These are phyloP conservation scores for Umimayanthus kanabou DNA, from an alignment of 92 coral and sea anemone species.

Conservation along the genomic window DNA sequence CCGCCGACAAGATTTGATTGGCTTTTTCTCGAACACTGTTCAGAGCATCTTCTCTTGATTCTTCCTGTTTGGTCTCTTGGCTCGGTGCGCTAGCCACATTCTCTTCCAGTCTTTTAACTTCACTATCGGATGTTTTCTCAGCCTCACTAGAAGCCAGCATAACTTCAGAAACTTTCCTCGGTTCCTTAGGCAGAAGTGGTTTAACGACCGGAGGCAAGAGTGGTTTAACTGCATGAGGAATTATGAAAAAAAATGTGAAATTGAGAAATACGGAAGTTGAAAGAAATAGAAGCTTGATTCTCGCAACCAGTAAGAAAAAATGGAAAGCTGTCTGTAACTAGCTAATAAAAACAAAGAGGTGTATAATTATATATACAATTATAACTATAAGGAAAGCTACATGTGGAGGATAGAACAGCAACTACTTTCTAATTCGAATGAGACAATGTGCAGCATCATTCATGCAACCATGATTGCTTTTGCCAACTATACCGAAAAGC, in stretches of 20 bases:
- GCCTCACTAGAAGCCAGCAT: background rate
- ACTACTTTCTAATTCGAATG: no score
- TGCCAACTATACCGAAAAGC: no score
- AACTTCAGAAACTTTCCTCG: slow-evolving; percentile 7
- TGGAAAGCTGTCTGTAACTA: background rate
- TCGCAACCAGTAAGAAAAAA: background rate
- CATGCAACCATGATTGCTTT: no score
- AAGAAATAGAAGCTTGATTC: no score
- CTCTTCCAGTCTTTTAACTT: slow-evolving; percentile 28
- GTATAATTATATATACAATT: no score
- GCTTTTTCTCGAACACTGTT: slow-evolving; percentile 42
- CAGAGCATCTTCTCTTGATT: slow-evolving; percentile 31
- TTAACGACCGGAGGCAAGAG: slow-evolving; percentile 8
- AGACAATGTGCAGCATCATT: no score
- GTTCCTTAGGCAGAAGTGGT: slow-evolving; percentile 15
- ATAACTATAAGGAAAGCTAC: no score
- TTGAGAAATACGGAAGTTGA: background rate
- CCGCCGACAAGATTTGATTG: slow-evolving; percentile 32
- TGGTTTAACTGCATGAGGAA: slow-evolving; percentile 5
- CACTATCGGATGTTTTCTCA: background rate
- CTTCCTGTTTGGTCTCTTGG: slow-evolving; percentile 12
- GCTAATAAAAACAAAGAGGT: no score
- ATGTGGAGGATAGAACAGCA: no score
- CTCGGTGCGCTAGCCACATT: background rate
- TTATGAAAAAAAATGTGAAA: background rate